Percentiles rank a stretch among this genome's conserved stretches.
These are phyloP conservation scores for Alviniconcha marisindica DNA, from an alignment of 1,140 invertebrate genomes.

Conservation along the genomic window DNA sequence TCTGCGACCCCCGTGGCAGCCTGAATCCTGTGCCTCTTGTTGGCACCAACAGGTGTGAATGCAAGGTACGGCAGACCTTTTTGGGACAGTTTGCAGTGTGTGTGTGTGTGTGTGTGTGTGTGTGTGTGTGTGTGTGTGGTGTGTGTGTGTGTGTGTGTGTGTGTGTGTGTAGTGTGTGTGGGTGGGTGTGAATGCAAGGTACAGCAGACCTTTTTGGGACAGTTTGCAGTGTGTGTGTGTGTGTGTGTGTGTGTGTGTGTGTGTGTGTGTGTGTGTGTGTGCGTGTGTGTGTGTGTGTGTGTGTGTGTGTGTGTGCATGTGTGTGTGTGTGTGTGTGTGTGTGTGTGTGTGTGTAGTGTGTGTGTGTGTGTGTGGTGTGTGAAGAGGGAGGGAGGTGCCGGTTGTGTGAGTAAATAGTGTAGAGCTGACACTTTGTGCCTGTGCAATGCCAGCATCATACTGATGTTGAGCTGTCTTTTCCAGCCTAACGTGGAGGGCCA, in stretches of 20 bases:
- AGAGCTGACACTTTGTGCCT: too few relatives aligned
- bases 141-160: neutral
- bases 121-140: neutral
- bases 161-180: neutral
- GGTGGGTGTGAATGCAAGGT: slow-evolving; percentile 57
- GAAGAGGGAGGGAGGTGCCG: too few relatives aligned
- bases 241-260: neutral
- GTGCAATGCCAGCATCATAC: too few relatives aligned
- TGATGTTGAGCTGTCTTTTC: too few relatives aligned
- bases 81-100: neutral
- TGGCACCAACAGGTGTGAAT: slow-evolving; percentile 49
- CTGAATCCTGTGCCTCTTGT: slow-evolving; percentile 33
- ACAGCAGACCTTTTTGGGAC: neutral
- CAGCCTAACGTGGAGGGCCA: slow-evolving; percentile 65
- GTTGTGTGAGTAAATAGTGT: too few relatives aligned
- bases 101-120: neutral
- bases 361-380: too few relatives aligned
- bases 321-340: slow-evolving; percentile 39
- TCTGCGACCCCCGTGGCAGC: slow-evolving; percentile 68
- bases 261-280: neutral
- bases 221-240: neutral
- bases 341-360: neutral
- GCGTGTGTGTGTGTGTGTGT: neutral
- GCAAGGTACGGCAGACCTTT: slow-evolving; percentile 43
- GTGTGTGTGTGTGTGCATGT: too few relatives aligned